Conservation (phyloP, 2,888 invertebrate species). For the Phrixothrix hirtus region DNA sequence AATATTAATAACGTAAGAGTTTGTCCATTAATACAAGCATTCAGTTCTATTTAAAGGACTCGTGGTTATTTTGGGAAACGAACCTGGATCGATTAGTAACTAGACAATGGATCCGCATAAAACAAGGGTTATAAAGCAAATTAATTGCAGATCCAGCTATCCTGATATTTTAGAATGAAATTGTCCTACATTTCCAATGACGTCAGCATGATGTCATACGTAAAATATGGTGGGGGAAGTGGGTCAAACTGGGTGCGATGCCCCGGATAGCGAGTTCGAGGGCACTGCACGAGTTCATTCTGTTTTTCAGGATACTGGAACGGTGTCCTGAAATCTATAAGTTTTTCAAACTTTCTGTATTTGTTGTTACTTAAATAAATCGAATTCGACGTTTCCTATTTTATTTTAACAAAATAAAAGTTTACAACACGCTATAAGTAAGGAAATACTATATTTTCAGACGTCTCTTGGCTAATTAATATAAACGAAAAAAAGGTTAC, state of each 20-base stretch:
- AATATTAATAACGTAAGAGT: too few species aligned
- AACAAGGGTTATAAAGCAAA: constrained; percentile 28
- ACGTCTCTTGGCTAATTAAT: too few species aligned
- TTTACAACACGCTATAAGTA: too few species aligned
- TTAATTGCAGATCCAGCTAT: constrained; percentile 31
- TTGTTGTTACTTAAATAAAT: too few species aligned
- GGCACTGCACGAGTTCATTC: constrained; percentile 52
- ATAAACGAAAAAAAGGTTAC: too few species aligned
- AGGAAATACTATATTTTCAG: too few species aligned
- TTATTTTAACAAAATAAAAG: too few species aligned
- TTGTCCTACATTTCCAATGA: constrained; percentile 65
- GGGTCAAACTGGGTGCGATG: constrained; percentile 70
- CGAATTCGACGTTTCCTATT: too few species aligned
- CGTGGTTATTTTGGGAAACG: constrained; percentile 6
- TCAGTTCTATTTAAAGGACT: too few species aligned
- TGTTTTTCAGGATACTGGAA: constrained; percentile 39
- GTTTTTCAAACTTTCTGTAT: too few species aligned
- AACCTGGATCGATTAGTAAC: constrained; percentile 14
- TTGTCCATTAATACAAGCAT: too few species aligned
- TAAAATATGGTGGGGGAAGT: constrained; percentile 56
- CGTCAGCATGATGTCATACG: constrained; percentile 60
- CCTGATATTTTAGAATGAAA: constrained; percentile 68
- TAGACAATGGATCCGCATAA: constrained; percentile 26
- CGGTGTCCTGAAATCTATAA: constrained; percentile 1
- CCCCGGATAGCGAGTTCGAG: constrained; percentile 58